Evolutionary conservation across 2,797 vertebrate genomes (phyloP).

Genomic region (Pseudochirops corinnae): DNA sequence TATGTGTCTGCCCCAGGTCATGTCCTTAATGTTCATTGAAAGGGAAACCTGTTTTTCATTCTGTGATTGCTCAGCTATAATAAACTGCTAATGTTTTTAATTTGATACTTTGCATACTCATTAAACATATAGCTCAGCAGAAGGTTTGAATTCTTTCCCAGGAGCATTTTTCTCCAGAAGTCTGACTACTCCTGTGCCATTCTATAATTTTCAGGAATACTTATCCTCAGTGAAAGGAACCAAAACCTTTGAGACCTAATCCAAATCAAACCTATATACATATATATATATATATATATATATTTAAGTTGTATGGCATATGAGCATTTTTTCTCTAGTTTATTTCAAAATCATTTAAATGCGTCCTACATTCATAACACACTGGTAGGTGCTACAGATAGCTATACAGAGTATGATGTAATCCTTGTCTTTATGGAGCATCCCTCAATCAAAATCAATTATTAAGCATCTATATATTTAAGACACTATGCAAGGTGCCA

Average conservation of each 20-base stretch:
- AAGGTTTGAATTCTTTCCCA: slow-evolving; percentile 79
- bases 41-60: slow-evolving; percentile 83
- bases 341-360: not conserved
- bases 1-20: slow-evolving; percentile 80
- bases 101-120: slow-evolving; percentile 83
- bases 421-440: not conserved
- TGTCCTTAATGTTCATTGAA: slow-evolving; percentile 82
- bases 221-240: slow-evolving; percentile 70
- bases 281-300: slow-evolving; percentile 57
- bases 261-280: slow-evolving; percentile 57
- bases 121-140: slow-evolving; percentile 79
- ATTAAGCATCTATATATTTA: not conserved
- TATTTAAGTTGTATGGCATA: not conserved
- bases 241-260: slow-evolving; percentile 71
- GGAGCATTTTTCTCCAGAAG: slow-evolving; percentile 78
- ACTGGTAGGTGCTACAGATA: not conserved
- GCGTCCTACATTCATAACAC: not conserved
- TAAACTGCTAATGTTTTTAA: slow-evolving; percentile 82
- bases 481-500: not conserved
- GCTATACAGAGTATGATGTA: not conserved
- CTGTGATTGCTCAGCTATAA: slow-evolving; percentile 82
- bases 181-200: slow-evolving; percentile 71
- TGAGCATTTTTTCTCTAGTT: not conserved
- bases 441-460: not conserved
- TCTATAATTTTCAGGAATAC: slow-evolving; percentile 76